Percentiles rank a stretch among this genome's conserved stretches.
phyloP scores from a whole-genome alignment of 2,888 invertebrate genomes.

The Tuberolachnus salignus region DNA sequence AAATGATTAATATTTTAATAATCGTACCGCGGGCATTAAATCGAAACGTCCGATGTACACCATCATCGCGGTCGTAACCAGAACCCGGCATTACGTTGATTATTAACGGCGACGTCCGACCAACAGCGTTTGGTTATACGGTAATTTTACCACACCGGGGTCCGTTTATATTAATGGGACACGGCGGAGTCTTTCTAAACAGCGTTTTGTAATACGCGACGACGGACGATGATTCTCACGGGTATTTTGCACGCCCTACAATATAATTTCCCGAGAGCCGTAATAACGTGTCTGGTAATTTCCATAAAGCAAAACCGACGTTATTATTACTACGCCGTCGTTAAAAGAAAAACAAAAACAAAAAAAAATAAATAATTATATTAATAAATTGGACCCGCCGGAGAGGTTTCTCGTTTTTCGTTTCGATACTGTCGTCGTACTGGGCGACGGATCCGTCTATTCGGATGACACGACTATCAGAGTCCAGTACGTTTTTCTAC shows the following conservation, averaged over 20 bases:
- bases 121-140: background rate
- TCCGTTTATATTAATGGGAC: slow-evolving; percentile 27
- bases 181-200: background rate
- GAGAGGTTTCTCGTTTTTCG: no score
- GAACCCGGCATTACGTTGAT: background rate
- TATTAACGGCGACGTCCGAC: background rate
- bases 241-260: slow-evolving; percentile 45
- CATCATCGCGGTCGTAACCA: background rate
- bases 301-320: no score
- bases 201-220: slow-evolving; percentile 23
- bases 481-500: no score
- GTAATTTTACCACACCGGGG: background rate
- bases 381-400: no score
- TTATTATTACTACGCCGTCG: no score
- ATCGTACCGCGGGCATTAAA: no score
- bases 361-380: no score
- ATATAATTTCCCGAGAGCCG: slow-evolving; percentile 40
- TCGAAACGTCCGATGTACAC: background rate
- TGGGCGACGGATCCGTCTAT: no score
- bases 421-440: no score
- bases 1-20: background rate
- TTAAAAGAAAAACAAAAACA: no score
- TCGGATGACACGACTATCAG: no score
- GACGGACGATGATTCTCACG: slow-evolving; percentile 33
- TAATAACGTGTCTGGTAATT: background rate